These are phyloP conservation scores for Anguilla marmorata DNA, from an alignment of 2,797 vertebrate genomes.

Conservation along the genomic window DNA sequence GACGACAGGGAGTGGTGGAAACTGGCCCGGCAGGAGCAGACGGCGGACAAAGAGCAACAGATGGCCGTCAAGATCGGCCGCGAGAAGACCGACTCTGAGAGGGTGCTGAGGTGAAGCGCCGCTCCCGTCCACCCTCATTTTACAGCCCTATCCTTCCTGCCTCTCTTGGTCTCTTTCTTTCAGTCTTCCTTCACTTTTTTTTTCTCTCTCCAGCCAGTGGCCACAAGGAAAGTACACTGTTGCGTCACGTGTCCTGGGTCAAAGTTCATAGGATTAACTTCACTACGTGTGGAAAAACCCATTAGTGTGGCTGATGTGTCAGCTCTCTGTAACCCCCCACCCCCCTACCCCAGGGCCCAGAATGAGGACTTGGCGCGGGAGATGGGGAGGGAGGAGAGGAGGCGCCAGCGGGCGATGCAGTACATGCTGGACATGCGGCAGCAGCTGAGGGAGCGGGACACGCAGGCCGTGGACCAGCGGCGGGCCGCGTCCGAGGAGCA, in stretches of 20 bases:
- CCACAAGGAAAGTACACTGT: not conserved
- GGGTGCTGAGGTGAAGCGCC: slow-evolving; percentile 75
- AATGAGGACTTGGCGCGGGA: slow-evolving; percentile 69
- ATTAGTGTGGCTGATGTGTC: not conserved
- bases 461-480: slow-evolving; percentile 61
- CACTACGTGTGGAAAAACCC: too few relatives aligned
- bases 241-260: not conserved
- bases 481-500: slow-evolving; percentile 71
- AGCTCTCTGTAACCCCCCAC: too few relatives aligned
- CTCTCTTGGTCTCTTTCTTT: too few relatives aligned
- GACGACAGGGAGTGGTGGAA: slow-evolving; percentile 66
- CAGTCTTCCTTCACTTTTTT: not conserved
- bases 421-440: slow-evolving; percentile 67
- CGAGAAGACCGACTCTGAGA: slow-evolving; percentile 80
- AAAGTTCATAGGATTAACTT: too few relatives aligned
- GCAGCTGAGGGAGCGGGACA: slow-evolving; percentile 78
- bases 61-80: slow-evolving; percentile 75
- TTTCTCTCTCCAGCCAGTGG: not conserved
- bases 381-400: slow-evolving; percentile 63
- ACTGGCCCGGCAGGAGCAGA: slow-evolving; percentile 72
- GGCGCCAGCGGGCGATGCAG: slow-evolving; percentile 41
- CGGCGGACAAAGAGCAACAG: slow-evolving; percentile 74
- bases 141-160: not conserved
- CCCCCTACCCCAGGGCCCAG: slow-evolving; percentile 67
- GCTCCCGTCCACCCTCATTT: not conserved